Evolutionary conservation across 2,797 vertebrate species (phyloP), one percentile per base, ranked within the genome.

Genomic region (Phyllotis vaccarum): DNA sequence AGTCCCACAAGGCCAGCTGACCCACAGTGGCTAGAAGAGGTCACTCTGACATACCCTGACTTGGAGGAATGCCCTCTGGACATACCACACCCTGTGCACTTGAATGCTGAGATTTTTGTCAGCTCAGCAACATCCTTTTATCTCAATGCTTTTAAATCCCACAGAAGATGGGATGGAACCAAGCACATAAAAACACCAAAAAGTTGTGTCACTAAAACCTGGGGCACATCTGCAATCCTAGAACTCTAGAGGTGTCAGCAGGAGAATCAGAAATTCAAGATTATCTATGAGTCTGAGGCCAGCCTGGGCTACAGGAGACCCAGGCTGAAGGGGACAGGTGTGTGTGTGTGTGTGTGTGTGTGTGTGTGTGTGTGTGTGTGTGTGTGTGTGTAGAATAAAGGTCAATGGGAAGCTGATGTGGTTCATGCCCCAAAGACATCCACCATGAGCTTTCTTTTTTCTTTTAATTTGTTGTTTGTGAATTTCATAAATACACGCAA

Each of bases 151-250:
- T 75, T 54, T 27, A 82, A 85, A 19, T 1, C 1, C 56, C 56
- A 31, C 0, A 1, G 40, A 37, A 58, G 22, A 6, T 0, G 58
- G 56, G 49, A 37, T 2, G n/a, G 83, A 21, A 58, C 31, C 56
- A 68, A 27, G 24, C 34, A 11, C 24, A 17, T 16, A 11, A 1
- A 40, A 54, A 24, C 5, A n/a, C 43, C 78, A 80, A 8, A 0
- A n/a, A 68, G 46, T 1, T 24, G 70, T 11, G n/a, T 24, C 40
- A 37, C 27, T 22, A 60, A 43, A 46, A 29, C 54, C 24, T 5
- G 6, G 16, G 27, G 17, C 68, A 74, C 17, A 40, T 3, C 46
- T 56, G 66, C 19, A 56, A 21, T 37, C 34, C n/a, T 9, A 56
- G 24, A 54, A 11, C 49, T 87, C 10, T 37, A 11, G 49, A 31